Base-by-base conservation (phyloP, 2,888 invertebrate genomes). In the Mongoloraphidia duomilia region DNA sequence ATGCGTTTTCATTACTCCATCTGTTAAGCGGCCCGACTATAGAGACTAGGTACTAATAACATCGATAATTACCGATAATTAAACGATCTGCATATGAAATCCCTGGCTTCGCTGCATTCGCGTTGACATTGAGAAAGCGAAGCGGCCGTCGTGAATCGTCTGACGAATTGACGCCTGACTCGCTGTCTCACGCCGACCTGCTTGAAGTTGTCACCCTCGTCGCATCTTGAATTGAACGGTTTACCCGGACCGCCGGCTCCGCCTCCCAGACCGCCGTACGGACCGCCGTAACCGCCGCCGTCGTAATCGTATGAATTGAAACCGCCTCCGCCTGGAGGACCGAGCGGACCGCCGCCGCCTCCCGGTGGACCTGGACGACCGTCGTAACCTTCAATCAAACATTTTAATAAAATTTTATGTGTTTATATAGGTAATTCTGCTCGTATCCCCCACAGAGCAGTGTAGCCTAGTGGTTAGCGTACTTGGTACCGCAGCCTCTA, bases 81-180 rank as follows among this genome's bases (percentile, higher is more conserved):
- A 67, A 92, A 92, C 36, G 90, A 84, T 63, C 87, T 75, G 61
- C 92, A 92, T 49, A 82, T 75, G 63, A 91, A 91, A 61, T 88
- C 88, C 57, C 84, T 75, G 34, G 82, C 80, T 60, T 88, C 87
- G 40, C 82, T 76, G 64, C 92, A 91, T 62, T 88, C 89, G 52
- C 85, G 73, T 67, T 92, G 87, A 65, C 92, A 92, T 53, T 86
- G 83, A 1, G 79, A 76, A 59, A 91, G 66, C 0, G 84, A 82
- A 34, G 82, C 79, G 2, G 83, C 83, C 8, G 81, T 80, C 17
- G 83, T 75, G 54, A 82, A 80, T 48, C 85, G 75, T 37, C 86
- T 72, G 4, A 91, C 80, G 62, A 80, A 90, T 59, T 84, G 79
- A 52, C 85, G 77, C 47, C 88, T 77, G 68, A 89, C 83, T 50